These are phyloP conservation scores for Cyanistes caeruleus DNA, from an alignment of 2,113 vertebrate species.

Conservation along the genomic window DNA sequence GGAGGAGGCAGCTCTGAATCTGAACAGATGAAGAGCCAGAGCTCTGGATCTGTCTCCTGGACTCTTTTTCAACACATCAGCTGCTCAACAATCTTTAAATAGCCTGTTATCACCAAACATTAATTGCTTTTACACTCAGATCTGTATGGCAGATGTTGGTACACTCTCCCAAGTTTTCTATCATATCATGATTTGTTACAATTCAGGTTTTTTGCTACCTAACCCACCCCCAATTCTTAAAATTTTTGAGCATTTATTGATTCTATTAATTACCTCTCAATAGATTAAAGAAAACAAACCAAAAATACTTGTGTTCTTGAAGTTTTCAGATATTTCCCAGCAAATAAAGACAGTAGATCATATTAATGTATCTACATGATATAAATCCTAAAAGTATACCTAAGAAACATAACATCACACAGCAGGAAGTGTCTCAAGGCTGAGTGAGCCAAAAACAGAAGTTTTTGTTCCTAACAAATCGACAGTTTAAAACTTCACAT, in stretches of 20 bases:
- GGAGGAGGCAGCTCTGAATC: not conserved
- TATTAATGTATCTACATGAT: not conserved
- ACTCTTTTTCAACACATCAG: not conserved
- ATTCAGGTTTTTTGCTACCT: not conserved
- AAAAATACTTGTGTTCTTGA: not conserved
- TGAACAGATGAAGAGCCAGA: not conserved
- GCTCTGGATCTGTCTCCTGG: not conserved
- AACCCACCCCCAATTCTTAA: rapidly evolving
- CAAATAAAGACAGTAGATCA: not conserved
- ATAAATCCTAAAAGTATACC: not conserved
- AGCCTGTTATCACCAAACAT: not conserved
- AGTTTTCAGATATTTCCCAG: not conserved
- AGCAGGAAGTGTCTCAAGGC: not conserved
- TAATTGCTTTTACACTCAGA: not conserved
- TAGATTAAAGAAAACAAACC: not conserved
- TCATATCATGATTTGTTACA: not conserved
- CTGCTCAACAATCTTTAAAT: not conserved
- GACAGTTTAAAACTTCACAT: rapidly evolving
- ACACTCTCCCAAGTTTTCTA: not conserved
- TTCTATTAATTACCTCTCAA: not conserved
- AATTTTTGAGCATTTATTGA: not conserved
- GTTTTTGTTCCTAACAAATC: not conserved
- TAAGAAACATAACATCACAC: not conserved
- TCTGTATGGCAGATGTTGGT: not conserved
- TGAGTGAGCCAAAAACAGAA: not conserved